Conservation (phyloP, 1,140 invertebrate species). For the Acromyrmex heyeri region DNA sequence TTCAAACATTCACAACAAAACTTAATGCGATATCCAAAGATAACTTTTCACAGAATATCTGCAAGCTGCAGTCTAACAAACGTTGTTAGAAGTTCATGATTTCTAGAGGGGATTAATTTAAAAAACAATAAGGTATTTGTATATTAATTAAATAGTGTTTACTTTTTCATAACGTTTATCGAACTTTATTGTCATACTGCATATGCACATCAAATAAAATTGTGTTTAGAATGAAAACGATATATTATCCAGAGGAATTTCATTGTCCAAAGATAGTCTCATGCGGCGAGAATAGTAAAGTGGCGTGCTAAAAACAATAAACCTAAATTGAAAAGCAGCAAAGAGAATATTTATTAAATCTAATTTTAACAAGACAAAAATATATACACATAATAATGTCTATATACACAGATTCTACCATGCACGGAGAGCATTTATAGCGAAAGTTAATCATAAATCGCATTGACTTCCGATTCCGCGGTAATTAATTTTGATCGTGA, state of each 20-base stretch:
- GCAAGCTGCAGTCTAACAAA: too few relatives aligned
- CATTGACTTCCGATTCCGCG: neutral
- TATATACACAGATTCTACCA: neutral
- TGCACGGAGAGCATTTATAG: conserved; percentile 3
- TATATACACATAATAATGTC: neutral
- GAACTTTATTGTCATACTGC: too few relatives aligned
- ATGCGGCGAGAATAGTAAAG: conserved; percentile 38
- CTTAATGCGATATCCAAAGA: too few relatives aligned
- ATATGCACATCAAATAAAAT: neutral
- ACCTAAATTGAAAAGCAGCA: neutral
- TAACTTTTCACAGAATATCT: too few relatives aligned
- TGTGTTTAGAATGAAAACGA: neutral
- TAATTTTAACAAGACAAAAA: neutral
- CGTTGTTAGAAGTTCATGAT: too few relatives aligned
- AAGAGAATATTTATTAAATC: neutral
- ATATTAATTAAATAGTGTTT: too few relatives aligned
- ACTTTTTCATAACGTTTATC: too few relatives aligned
- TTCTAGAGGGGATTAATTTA: too few relatives aligned
- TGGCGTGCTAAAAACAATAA: conserved; percentile 26
- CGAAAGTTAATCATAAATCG: neutral
- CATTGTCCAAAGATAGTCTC: conserved; percentile 72
- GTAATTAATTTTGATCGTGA: conserved; percentile 2
- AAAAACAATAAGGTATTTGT: too few relatives aligned
- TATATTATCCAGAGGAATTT: conserved; percentile 35
- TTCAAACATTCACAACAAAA: too few relatives aligned